Conservation (phyloP, 2,113 vertebrate species). For the Dromiciops gliroides region DNA sequence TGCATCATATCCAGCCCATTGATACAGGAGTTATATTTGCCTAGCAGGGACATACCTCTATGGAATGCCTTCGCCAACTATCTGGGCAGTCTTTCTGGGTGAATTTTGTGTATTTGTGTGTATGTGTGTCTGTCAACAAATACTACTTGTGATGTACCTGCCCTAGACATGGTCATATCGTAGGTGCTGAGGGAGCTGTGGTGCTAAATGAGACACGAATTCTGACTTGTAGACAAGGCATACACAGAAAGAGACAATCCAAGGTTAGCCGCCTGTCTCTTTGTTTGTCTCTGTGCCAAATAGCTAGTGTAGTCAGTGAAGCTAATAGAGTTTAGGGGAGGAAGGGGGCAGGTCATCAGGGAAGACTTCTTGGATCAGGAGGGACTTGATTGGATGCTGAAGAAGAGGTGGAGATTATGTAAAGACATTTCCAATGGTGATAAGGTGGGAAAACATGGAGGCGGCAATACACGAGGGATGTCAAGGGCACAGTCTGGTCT, state of each 20-base stretch:
- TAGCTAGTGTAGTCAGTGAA: not conserved
- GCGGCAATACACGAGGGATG: not conserved
- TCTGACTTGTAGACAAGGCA: not conserved
- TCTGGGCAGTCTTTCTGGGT: not conserved
- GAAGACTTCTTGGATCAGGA: not conserved
- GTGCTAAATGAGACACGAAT: not conserved
- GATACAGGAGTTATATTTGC: not conserved
- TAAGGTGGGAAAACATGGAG: not conserved
- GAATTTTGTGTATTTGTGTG: not conserved
- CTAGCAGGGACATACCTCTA: not conserved
- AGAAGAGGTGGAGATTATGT: not conserved
- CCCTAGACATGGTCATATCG: not conserved
- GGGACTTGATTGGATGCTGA: not conserved
- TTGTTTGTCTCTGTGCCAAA: not conserved
- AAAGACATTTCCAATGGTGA: not conserved
- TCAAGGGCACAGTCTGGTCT: not conserved
- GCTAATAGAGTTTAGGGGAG: not conserved
- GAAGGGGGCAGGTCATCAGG: not conserved
- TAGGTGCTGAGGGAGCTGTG: not conserved
- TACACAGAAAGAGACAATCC: not conserved
- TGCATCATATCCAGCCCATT: not conserved
- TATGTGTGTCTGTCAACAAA: not conserved
- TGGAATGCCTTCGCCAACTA: not conserved
- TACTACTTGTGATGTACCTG: not conserved
- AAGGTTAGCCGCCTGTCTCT: not conserved